Conservation (phyloP, 2,888 invertebrate genomes). For the Dioctria linearis region DNA sequence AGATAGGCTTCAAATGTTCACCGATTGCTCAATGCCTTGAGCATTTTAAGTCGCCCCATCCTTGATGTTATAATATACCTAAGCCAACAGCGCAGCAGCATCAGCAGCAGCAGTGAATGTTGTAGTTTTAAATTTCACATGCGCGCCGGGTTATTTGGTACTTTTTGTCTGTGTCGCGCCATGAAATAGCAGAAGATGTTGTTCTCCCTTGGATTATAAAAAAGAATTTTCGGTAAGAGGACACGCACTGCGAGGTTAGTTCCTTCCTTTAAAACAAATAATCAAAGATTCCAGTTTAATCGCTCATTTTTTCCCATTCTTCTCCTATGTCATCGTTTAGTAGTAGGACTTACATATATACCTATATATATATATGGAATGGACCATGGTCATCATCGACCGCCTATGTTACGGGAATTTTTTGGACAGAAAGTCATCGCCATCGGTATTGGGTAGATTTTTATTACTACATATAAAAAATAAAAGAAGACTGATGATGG, state of each 20-base stretch:
- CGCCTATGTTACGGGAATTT: slow-evolving; percentile 48
- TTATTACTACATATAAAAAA: neutral
- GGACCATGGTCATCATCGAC: neutral
- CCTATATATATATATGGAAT: too few relatives aligned
- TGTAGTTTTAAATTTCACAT: slow-evolving; percentile 45
- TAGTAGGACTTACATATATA: neutral
- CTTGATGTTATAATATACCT: slow-evolving; percentile 34
- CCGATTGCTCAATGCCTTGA: slow-evolving; percentile 35
- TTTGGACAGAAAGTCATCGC: slow-evolving; percentile 39
- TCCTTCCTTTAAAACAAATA: slow-evolving; percentile 41
- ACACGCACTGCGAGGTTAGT: slow-evolving; percentile 27
- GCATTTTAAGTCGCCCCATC: neutral
- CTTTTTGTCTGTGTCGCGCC: neutral
- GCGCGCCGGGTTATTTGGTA: slow-evolving; percentile 9
- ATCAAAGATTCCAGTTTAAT: slow-evolving; percentile 46
- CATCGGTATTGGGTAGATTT: too few relatives aligned
- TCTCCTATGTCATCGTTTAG: slow-evolving; percentile 8
- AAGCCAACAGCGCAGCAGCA: neutral
- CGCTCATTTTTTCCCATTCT: slow-evolving; percentile 1
- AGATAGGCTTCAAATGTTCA: slow-evolving; percentile 39
- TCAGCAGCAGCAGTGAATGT: too few relatives aligned
- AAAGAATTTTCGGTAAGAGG: slow-evolving; percentile 23
- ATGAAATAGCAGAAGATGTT: slow-evolving; percentile 10
- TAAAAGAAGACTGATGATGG: slow-evolving; percentile 29
- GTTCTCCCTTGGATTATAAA: neutral